phyloP scores from a whole-genome alignment of 2,113 vertebrate genomes.

The Rhizomys pruinosus region DNA sequence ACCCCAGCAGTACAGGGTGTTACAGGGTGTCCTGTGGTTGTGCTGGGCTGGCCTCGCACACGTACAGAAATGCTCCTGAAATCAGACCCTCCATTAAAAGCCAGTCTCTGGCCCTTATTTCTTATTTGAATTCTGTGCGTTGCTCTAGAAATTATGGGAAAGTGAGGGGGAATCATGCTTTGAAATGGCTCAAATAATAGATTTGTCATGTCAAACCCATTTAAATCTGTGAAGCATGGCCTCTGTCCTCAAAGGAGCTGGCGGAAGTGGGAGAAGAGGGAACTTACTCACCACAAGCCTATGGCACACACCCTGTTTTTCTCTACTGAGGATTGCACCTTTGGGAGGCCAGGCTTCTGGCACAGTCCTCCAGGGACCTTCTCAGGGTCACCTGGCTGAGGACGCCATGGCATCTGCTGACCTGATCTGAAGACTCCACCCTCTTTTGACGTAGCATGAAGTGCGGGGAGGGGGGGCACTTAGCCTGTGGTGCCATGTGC shows the following conservation, averaged over 20 bases:
- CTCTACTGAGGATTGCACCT: background rate
- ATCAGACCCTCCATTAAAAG: background rate
- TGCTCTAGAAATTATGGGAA: background rate
- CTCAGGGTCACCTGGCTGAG: accelerated
- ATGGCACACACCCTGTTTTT: background rate
- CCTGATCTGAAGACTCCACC: accelerated
- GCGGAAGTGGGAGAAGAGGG: background rate
- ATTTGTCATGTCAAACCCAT: background rate
- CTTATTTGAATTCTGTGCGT: background rate
- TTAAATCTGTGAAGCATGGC: background rate
- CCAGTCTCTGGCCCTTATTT: background rate
- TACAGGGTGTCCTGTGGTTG: background rate
- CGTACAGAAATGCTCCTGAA: background rate
- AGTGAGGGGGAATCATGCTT: background rate
- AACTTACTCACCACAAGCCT: background rate
- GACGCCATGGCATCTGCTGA: background rate
- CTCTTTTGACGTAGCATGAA: background rate
- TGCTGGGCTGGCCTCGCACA: background rate
- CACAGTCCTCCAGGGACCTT: background rate
- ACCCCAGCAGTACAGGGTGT: background rate
- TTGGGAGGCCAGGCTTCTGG: background rate
- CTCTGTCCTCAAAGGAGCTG: background rate
- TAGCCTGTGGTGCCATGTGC: background rate
- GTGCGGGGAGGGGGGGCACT: accelerated
- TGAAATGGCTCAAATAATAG: background rate